Conservation (phyloP, 1,140 invertebrate species). For the Microvelia longipes region DNA sequence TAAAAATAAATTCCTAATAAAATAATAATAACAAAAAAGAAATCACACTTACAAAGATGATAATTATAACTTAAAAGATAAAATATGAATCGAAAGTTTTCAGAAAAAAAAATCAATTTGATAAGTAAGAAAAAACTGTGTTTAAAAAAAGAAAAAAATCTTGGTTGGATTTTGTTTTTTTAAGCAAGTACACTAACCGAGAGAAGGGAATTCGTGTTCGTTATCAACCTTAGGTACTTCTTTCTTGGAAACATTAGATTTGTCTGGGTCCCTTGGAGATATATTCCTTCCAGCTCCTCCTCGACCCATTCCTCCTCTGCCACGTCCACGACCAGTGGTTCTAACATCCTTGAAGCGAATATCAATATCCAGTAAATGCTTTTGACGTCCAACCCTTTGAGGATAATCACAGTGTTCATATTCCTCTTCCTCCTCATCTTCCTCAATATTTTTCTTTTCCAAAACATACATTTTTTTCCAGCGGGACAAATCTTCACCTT, state of each 20-base stretch:
- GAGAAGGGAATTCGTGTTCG: slow-evolving; percentile 84
- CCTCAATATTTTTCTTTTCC: slow-evolving; percentile 57
- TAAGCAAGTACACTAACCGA: too few relatives aligned
- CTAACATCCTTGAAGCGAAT: slow-evolving; percentile 68
- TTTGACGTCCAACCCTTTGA: slow-evolving; percentile 72
- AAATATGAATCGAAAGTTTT: too few relatives aligned
- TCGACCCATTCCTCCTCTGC: slow-evolving; percentile 28
- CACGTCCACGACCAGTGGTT: slow-evolving; percentile 29
- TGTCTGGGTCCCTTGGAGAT: background rate
- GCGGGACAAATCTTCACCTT: slow-evolving; percentile 75
- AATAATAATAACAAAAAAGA: too few relatives aligned
- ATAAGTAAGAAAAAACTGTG: too few relatives aligned
- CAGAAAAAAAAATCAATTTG: too few relatives aligned
- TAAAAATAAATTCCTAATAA: too few relatives aligned
- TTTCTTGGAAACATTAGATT: slow-evolving; percentile 5
- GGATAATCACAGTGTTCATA: slow-evolving; percentile 67
- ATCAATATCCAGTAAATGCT: slow-evolving; percentile 73
- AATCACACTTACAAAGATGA: too few relatives aligned
- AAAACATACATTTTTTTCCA: slow-evolving; percentile 84
- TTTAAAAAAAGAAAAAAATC: too few relatives aligned
- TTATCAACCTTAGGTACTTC: slow-evolving; percentile 82
- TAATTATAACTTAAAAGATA: too few relatives aligned
- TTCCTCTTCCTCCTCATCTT: slow-evolving; percentile 42
- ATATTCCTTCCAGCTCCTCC: slow-evolving; percentile 24
- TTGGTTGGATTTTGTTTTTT: too few relatives aligned